These are phyloP conservation scores for Lutjanus erythropterus DNA, from an alignment of 2,113 vertebrate species.

Conservation along the genomic window DNA sequence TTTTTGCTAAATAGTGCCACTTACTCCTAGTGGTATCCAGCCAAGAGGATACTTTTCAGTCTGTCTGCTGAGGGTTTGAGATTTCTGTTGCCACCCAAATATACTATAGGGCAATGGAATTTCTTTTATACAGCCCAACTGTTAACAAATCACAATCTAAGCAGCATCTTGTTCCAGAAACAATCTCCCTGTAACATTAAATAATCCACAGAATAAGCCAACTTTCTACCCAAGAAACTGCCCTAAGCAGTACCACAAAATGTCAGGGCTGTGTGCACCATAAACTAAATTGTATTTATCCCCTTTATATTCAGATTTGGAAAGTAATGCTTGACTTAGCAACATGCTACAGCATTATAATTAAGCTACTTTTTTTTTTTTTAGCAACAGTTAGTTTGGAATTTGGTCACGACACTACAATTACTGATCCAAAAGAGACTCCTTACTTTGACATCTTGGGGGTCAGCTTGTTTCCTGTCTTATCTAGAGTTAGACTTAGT, in stretches of 20 bases:
- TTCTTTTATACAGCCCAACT: neutral
- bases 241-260: neutral
- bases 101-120: neutral
- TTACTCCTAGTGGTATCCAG: neutral
- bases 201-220: neutral
- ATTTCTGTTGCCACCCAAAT: neutral
- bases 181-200: neutral
- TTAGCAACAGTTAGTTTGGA: too few species aligned
- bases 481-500: too few species aligned
- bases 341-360: too few species aligned
- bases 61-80: neutral
- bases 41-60: neutral
- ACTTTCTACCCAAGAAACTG: neutral
- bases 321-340: too few species aligned
- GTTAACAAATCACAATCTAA: neutral
- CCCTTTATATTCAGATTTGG: too few species aligned
- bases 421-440: too few species aligned
- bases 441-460: too few species aligned
- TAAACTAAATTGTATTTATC: too few species aligned
- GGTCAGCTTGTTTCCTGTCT: too few species aligned
- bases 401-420: too few species aligned
- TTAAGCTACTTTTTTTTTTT: too few species aligned
- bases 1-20: neutral
- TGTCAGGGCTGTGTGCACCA: neutral
- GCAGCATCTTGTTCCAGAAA: neutral